Evolutionary conservation across 1,140 invertebrate genomes (phyloP).

Genomic region (Helicoverpa zea): DNA sequence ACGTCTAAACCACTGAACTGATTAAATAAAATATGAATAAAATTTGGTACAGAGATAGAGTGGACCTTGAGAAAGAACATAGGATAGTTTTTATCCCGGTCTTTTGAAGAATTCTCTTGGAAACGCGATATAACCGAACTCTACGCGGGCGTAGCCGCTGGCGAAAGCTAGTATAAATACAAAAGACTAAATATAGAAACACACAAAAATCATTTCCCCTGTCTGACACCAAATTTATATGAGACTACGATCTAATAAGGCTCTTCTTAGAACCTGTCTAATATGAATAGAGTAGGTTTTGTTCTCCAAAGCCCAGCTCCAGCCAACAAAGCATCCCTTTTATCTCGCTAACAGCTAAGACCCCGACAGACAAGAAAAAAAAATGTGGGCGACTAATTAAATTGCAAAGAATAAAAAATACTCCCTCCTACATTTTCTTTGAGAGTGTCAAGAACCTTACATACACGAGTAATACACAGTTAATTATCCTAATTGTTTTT

Average conservation of each 20-base stretch:
- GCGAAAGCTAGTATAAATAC: too few relatives aligned
- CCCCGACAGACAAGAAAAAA: neutral
- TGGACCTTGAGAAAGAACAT: too few relatives aligned
- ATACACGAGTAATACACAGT: neutral
- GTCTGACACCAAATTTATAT: too few relatives aligned
- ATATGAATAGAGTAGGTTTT: neutral
- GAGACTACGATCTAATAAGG: neutral
- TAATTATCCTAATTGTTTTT: conserved; percentile 7
- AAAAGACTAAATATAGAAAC: too few relatives aligned
- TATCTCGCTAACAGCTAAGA: conserved; percentile 20
- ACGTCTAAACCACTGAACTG: too few relatives aligned
- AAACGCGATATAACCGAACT: too few relatives aligned
- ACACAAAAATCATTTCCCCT: too few relatives aligned
- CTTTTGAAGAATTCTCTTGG: too few relatives aligned
- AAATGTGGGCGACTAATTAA: conserved; percentile 13
- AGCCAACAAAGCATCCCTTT: conserved; percentile 17
- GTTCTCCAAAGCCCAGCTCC: neutral
- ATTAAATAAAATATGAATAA: too few relatives aligned
- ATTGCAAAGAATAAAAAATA: conserved; percentile 10
- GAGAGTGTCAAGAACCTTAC: neutral
- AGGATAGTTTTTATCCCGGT: too few relatives aligned
- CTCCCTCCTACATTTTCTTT: neutral
- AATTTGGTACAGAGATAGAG: too few relatives aligned
- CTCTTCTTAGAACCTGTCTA: neutral
- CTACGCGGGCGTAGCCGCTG: too few relatives aligned